Base-by-base conservation (phyloP, 2,888 invertebrate genomes). In the Andrena camellia region DNA sequence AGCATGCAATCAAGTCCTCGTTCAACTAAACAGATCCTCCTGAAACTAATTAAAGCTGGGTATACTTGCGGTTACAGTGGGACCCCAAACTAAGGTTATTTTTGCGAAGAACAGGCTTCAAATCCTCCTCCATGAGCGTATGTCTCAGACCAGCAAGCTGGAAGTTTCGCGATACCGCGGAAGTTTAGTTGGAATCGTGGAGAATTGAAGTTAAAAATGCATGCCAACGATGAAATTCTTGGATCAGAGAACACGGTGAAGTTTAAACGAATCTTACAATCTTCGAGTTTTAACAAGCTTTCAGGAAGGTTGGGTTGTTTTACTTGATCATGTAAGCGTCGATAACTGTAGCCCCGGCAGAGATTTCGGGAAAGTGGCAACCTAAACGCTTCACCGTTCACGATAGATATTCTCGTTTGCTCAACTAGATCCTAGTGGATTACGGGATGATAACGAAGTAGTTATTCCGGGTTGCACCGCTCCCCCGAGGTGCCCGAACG, bases 381-480 rank as follows among this genome's bases (percentile, higher is more conserved):
- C 60, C 78, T 78, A 73, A 83, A 78, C 73, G 84, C 59, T 69
- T 62, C 69, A 5, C 71, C 77, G 72, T 80, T 87, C 82, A 60
- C 83, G 64, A 75, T 62, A 75, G 75, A 87, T 78, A 78, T 86
- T 83, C 85, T 75, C 86, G 80, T 80, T 87, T 79, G 78, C 78
- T 78, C 80, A 78, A 86, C 83, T 79, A 82, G 82, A 87, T 83
- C 78, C 82, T 72, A 74, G 72, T 77, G 83, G 87, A 86, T 86
- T 85, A 81, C 83, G 67, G 83, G 75, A 86, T 79, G 86, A 86
- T 85, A 88, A 88, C 88, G 83, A 87, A 87, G 83, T 77, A 83
- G 86, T 83, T 87, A 87, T 87, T 81, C 86, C 81, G 66, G 69
- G 70, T 42, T 76, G 74, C 72, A 62, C 69, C 74, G 57, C 72